A percentile compares a stretch with the other conserved stretches of the same genome.
phyloP scores from a whole-genome alignment of 2,888 invertebrate species.

The Habrosyne pyritoides region DNA sequence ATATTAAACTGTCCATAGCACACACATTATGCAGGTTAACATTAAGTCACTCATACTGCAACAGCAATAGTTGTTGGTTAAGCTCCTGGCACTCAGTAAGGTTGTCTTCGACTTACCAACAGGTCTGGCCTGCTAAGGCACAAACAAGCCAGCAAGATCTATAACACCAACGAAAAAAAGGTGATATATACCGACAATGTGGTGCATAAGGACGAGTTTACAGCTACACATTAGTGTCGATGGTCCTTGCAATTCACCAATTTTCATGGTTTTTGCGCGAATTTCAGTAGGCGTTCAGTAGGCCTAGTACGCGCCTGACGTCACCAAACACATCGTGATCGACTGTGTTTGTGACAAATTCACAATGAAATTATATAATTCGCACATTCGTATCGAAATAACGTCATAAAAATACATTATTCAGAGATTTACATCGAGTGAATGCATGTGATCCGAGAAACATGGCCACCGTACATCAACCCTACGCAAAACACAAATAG shows the following conservation, averaged over 20 bases:
- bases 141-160: conserved; percentile 90
- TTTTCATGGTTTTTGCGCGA: conserved; percentile 79
- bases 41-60: conserved; percentile 71
- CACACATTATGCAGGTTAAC: conserved; percentile 81
- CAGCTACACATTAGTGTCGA: conserved; percentile 64
- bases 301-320: conserved; percentile 52
- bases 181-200: conserved; percentile 74
- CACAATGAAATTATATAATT: conserved; percentile 73
- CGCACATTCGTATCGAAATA: conserved; percentile 60
- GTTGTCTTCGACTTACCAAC: conserved; percentile 85
- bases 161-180: conserved; percentile 85
- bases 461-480: conserved; percentile 78
- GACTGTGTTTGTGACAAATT: conserved; percentile 50
- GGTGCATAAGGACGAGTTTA: conserved; percentile 74
- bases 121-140: conserved; percentile 89
- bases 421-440: conserved; percentile 62
- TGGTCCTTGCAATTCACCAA: conserved; percentile 82
- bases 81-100: conserved; percentile 70
- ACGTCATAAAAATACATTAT: conserved; percentile 61
- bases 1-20: conserved; percentile 71
- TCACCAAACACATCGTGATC: conserved; percentile 57
- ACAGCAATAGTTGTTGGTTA: conserved; percentile 73
- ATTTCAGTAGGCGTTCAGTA: conserved; percentile 61
- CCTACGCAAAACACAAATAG: conserved; percentile 74
- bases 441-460: conserved; percentile 81